phyloP scores from a whole-genome alignment of 2,888 invertebrate species.

The Phalera bucephala region DNA sequence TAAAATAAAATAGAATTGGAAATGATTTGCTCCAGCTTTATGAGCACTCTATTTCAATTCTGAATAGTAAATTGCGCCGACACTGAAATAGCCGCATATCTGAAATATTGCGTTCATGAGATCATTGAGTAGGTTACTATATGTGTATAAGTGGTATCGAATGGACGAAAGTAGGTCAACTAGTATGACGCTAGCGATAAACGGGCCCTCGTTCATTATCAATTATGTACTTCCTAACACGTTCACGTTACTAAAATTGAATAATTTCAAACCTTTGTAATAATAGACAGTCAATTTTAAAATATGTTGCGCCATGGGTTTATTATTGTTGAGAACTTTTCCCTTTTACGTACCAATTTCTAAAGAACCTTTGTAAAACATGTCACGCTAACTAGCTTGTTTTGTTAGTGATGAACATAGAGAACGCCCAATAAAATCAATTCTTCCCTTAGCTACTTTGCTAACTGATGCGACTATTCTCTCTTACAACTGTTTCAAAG shows the following conservation, averaged over 20 bases:
- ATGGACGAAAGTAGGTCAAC: slow-evolving; percentile 75
- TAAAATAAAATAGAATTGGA: slow-evolving; percentile 42
- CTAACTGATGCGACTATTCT: too few relatives aligned
- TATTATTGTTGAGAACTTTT: too few relatives aligned
- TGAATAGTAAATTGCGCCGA: slow-evolving; percentile 33
- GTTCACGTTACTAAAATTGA: slow-evolving; percentile 19
- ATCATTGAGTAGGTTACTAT: slow-evolving; percentile 43
- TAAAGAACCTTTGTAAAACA: not conserved
- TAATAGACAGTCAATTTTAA: too few relatives aligned
- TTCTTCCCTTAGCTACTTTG: too few relatives aligned
- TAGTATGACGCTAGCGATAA: slow-evolving; percentile 77
- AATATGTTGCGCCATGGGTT: too few relatives aligned
- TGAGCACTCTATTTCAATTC: slow-evolving; percentile 41
- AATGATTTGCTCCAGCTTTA: slow-evolving; percentile 37
- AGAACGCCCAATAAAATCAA: too few relatives aligned
- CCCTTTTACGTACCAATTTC: not conserved
- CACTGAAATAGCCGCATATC: slow-evolving; percentile 47
- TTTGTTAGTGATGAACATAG: too few relatives aligned
- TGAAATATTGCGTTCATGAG: slow-evolving; percentile 53
- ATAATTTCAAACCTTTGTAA: slow-evolving; percentile 18
- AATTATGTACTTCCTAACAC: slow-evolving; percentile 53
- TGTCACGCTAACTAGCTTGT: slow-evolving; percentile 8
- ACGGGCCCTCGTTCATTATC: slow-evolving; percentile 74
- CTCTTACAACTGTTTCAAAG: too few relatives aligned
- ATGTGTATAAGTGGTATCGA: slow-evolving; percentile 65